Evolutionary conservation across 2,888 invertebrate genomes (phyloP), one percentile per base, ranked within the genome.

Genomic region (Agrilus biguttatus): DNA sequence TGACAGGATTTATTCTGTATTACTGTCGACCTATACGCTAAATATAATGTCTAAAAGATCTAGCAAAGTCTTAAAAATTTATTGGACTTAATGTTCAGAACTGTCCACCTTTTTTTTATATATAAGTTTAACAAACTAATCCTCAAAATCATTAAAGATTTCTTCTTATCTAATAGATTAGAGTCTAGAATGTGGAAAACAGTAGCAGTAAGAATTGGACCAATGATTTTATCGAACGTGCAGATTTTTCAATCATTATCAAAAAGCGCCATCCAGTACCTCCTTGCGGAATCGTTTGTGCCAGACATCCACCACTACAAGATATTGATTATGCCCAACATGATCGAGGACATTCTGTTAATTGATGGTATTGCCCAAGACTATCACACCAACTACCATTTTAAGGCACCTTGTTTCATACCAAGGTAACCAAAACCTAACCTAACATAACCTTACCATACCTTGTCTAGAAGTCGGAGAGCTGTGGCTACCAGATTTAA

Each of bases 111-210:
- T n/a, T n/a, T n/a, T n/a, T n/a, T n/a, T n/a, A n/a, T n/a, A n/a
- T n/a, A n/a, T n/a, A n/a, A n/a, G n/a, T n/a, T n/a, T n/a, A n/a
- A n/a, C n/a, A n/a, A n/a, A n/a, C n/a, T n/a, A n/a, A n/a, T n/a
- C n/a, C n/a, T n/a, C n/a, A n/a, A n/a, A n/a, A n/a, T n/a, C n/a
- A n/a, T n/a, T n/a, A n/a, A 23, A 23, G 7, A 23, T 5, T 8
- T 23, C 4, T 23, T 8, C 8, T 23, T 6, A 8, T 23, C 33
- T 37, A 43, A 57, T 40, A 73, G 75, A 0, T 55, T 78, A 10
- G 73, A 74, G 59, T 66, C 74, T 10, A 61, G 74, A 5, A 70
- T 78, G 66, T 78, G 78, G 78, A 69, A 74, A 0, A 71, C 73
- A 45, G 70, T 74, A 33, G 74, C 75, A 12, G 70, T 75, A 37